Evolutionary conservation across 2,113 vertebrate species (phyloP).

Genomic region (Oostethus manadensis): DNA sequence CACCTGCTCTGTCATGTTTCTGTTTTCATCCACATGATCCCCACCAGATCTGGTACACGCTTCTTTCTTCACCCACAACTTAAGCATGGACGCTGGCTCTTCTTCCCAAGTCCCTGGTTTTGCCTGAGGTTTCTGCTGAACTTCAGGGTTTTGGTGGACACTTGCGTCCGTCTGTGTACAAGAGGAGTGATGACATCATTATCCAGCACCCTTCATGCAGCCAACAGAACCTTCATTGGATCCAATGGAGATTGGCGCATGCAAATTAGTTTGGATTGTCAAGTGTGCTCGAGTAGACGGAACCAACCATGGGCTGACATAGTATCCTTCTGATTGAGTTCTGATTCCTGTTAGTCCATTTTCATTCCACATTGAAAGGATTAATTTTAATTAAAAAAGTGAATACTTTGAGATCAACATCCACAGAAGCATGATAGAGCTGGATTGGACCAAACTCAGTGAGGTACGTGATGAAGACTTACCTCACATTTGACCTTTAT

Average conservation of each 20-base stretch:
- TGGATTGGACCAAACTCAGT: not conserved
- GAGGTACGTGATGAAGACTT: slow-evolving; percentile 6
- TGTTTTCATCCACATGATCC: too few relatives aligned
- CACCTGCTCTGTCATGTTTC: too few relatives aligned
- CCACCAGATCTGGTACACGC: not conserved
- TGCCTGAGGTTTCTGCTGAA: too few relatives aligned
- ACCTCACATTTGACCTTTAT: slow-evolving; percentile 70
- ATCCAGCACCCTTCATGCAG: not conserved
- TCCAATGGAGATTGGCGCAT: too few relatives aligned
- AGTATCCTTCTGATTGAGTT: too few relatives aligned
- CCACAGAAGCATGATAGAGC: not conserved
- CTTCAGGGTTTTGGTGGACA: not conserved
- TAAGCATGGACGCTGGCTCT: not conserved
- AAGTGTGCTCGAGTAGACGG: too few relatives aligned
- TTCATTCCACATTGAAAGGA: not conserved
- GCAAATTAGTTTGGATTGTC: too few relatives aligned
- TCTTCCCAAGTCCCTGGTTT: too few relatives aligned
- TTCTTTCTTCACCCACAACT: not conserved
- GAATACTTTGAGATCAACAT: not conserved
- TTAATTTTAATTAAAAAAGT: too few relatives aligned
- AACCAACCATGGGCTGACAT: too few relatives aligned
- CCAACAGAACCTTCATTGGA: too few relatives aligned
- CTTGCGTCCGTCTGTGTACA: not conserved
- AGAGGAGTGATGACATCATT: not conserved
- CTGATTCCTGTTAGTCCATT: not conserved